These are phyloP conservation scores for Aleiodes testaceus DNA, from an alignment of 2,888 invertebrate species.

Conservation along the genomic window DNA sequence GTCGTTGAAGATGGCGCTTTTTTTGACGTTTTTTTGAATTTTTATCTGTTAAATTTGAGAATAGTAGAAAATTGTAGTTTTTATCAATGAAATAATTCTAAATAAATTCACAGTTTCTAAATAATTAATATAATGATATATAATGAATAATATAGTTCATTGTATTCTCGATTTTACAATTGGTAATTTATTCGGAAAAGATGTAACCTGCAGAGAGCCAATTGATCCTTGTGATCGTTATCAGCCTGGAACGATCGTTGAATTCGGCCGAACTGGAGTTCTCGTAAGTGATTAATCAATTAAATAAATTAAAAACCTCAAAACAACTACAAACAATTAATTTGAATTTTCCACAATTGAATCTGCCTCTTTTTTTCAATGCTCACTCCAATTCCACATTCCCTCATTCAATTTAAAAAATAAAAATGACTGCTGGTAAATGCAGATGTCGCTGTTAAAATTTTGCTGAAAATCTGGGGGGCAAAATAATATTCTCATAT, in stretches of 20 bases:
- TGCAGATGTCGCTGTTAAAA: slow-evolving; percentile 26
- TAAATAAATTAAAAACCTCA: background rate
- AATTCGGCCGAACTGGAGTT: slow-evolving; percentile 64
- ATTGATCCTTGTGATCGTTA: slow-evolving; percentile 66
- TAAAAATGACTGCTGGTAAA: background rate
- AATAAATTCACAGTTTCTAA: background rate
- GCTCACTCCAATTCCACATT: no score
- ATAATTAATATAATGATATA: background rate
- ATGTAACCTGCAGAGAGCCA: slow-evolving; percentile 64
- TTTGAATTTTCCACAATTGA: background rate
- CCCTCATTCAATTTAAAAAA: background rate
- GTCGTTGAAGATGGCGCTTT: slow-evolving; percentile 1
- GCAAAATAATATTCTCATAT: slow-evolving; percentile 22
- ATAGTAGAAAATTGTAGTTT: background rate
- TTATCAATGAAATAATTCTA: background rate
- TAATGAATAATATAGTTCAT: slow-evolving; percentile 15
- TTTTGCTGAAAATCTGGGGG: slow-evolving; percentile 7
- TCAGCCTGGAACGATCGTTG: slow-evolving; percentile 66
- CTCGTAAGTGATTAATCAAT: slow-evolving; percentile 56
- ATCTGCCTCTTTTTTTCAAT: background rate
- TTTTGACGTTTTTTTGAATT: background rate
- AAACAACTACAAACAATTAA: background rate
- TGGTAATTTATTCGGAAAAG: slow-evolving; percentile 22
- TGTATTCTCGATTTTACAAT: slow-evolving; percentile 12
- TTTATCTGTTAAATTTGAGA: background rate